Base-by-base conservation (phyloP, 1,140 invertebrate genomes). In the Pseudomyrmex concolor region DNA sequence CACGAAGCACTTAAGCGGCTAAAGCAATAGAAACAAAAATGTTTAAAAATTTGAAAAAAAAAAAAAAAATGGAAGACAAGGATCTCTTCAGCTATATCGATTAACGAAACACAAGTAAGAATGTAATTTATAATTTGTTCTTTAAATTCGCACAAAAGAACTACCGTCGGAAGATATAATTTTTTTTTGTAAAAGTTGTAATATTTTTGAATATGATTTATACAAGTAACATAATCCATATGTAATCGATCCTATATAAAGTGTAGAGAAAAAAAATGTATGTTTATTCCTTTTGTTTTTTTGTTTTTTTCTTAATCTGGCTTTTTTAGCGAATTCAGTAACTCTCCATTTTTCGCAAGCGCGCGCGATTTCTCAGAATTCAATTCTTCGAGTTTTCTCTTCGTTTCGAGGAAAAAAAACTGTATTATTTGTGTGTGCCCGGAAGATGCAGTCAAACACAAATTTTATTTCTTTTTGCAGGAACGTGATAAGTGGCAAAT, bases 401-500 rank as follows among this genome's bases (percentile, higher is more conserved):
- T 34, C 34, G 34, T 34, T 34, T 34, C 34, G 34, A 5, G 34
- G 1, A 34, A 34, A 34, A 34, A 7, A 34, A 34, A 34, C 34
- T 34, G 34, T 34, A 34, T 34, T 34, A 34, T 34, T 34, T 34
- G 34, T 71, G 15, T 67, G 22, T 17, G 51, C 57, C 60, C 55
- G 62, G 34, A 84, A 84, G 51, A 43, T 59, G 50, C 50, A 83
- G 54, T 66, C 43, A 71, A 57, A 71, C 51, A 57, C 15, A 67
- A 62, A 51, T 34, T 84, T 2, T 60, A 19, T 86, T 84, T 86
- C 57, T 80, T 83, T 74, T 89, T 83, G 25, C 78, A 74, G 68
- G 60, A 64, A 17, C 54, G 34, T 68, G 66, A 22, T 78, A 78
- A 78, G 15, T 25, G 17, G 60, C 45, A 34, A 25, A 62, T 51